These are phyloP conservation scores for Myotis myotis DNA, from an alignment of 2,797 vertebrate species.

Conservation along the genomic window DNA sequence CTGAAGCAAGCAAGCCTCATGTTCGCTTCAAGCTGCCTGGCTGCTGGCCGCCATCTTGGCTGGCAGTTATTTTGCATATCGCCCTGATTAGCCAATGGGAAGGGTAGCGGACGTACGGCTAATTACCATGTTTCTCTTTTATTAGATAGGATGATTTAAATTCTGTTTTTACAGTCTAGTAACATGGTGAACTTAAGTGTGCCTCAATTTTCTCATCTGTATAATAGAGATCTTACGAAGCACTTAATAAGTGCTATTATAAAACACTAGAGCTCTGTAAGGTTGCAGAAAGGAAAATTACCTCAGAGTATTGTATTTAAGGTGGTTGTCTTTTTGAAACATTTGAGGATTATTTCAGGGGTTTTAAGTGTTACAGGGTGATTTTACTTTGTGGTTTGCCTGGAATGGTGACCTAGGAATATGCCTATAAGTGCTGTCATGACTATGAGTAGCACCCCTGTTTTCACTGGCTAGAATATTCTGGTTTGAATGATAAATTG, in stretches of 20 bases:
- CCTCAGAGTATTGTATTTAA: neutral
- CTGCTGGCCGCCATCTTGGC: no score
- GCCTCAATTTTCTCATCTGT: conserved; percentile 5
- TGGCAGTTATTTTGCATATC: no score
- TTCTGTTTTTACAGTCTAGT: conserved; percentile 9
- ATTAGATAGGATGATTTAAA: neutral
- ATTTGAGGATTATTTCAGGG: neutral
- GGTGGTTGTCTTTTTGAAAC: conserved; percentile 20
- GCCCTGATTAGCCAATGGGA: no score
- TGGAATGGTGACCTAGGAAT: neutral
- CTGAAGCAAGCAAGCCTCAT: no score
- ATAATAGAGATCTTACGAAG: neutral
- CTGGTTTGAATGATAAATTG: conserved; percentile 4
- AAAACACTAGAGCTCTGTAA: conserved; percentile 20
- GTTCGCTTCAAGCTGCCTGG: no score
- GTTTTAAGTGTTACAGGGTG: conserved; percentile 11
- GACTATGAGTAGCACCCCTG: neutral
- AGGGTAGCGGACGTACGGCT: no score
- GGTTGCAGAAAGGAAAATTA: conserved; percentile 17
- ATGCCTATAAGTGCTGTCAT: neutral
- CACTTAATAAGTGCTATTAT: neutral
- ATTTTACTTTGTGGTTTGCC: neutral
- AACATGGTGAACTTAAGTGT: conserved; percentile 13
- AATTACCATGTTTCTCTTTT: no score
- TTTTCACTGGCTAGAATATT: neutral